These are phyloP conservation scores for Diabrotica balteata DNA, from an alignment of 2,888 invertebrate genomes.

Conservation along the genomic window DNA sequence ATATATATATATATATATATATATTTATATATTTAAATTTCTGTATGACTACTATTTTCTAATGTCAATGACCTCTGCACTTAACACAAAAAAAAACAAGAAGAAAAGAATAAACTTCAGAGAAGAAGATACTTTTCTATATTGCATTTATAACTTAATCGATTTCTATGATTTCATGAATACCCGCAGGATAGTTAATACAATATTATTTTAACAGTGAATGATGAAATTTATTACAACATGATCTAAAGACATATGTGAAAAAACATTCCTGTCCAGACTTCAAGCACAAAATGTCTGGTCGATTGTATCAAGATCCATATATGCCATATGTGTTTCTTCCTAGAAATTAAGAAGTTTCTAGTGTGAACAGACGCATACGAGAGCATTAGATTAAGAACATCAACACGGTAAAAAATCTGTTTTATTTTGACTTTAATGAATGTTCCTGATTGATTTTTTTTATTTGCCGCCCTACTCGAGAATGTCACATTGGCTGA, in stretches of 20 bases:
- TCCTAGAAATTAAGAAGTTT: constrained; percentile 43
- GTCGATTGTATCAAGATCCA: constrained; percentile 35
- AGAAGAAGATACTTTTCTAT: too few species aligned
- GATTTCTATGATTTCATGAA: too few species aligned
- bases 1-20: too few species aligned
- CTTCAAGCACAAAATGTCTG: constrained; percentile 25
- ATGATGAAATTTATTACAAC: too few species aligned
- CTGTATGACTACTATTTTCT: too few species aligned
- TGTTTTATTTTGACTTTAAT: constrained; percentile 32
- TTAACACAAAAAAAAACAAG: too few species aligned
- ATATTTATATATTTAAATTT: too few species aligned
- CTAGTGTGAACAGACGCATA: constrained; percentile 43
- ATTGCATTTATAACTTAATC: too few species aligned
- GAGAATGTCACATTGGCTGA: constrained; percentile 14
- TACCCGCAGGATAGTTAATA: too few species aligned
- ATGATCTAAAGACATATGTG: background rate
- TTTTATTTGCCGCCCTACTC: constrained; percentile 22
- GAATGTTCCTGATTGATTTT: constrained; percentile 24
- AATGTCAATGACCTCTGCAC: too few species aligned
- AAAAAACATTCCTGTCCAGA: constrained; percentile 2
- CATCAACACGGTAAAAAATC: constrained; percentile 39
- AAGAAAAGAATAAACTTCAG: too few species aligned
- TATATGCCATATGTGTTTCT: constrained; percentile 45
- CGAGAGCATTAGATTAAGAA: constrained; percentile 37
- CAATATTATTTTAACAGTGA: too few species aligned